Percentiles rank a stretch among this genome's conserved stretches.
phyloP scores from a whole-genome alignment of 2,113 vertebrate species.

The Oncorhynchus clarkii region DNA sequence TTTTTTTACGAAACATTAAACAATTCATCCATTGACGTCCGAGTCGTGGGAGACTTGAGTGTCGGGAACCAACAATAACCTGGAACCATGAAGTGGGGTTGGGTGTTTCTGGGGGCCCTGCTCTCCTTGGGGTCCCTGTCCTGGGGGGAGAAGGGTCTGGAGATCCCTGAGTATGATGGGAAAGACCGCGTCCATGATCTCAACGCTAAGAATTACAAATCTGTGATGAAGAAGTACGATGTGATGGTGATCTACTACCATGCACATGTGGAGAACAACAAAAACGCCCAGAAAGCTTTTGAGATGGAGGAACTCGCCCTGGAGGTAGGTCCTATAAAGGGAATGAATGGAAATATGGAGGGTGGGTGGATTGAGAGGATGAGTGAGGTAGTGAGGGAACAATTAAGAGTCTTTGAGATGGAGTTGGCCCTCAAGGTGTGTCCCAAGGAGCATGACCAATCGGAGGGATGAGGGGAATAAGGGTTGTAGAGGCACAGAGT shows the following conservation, averaged over 20 bases:
- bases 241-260: constrained; percentile 90
- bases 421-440: constrained; percentile 88
- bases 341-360: no score
- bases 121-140: constrained; percentile 61
- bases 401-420: no score
- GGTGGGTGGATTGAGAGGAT: no score
- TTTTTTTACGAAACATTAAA: background rate
- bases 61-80: constrained; percentile 14
- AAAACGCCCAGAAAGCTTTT: constrained; percentile 80
- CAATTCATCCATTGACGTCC: constrained; percentile 14
- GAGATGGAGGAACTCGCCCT: constrained; percentile 68
- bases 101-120: constrained; percentile 70
- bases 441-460: constrained; percentile 11
- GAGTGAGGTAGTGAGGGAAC: constrained; percentile 28
- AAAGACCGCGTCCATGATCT: constrained; percentile 83
- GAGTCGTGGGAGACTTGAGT: constrained; percentile 31
- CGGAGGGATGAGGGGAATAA: background rate
- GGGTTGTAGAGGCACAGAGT: background rate
- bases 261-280: constrained; percentile 77
- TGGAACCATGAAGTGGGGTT: constrained; percentile 73
- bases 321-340: no score
- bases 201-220: constrained; percentile 84
- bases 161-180: constrained; percentile 87
- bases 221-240: constrained; percentile 86
- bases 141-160: constrained; percentile 77